Base-by-base conservation (phyloP, 2,888 invertebrate genomes). In the Pollenia angustigena region DNA sequence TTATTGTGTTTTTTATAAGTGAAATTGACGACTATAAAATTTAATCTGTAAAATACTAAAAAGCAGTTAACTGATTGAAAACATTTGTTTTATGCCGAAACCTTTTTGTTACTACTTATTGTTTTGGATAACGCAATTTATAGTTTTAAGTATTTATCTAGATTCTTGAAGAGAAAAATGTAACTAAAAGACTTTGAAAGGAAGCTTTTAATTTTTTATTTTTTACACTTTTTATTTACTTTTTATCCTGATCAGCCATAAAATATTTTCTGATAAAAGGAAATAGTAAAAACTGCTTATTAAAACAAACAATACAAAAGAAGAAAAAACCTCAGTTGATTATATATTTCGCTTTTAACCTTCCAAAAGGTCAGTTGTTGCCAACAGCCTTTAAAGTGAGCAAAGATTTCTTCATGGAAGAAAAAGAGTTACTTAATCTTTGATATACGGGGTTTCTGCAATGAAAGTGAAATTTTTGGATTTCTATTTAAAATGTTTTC, bases 381-480 rank as follows among this genome's bases (percentile, higher is more conserved):
- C 58, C 23, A 58, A 48, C 44, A 40, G 62, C 48, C 12, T 40
- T 12, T 56, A 50, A 48, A 81, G 42, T 32, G 9, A 58, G 18
- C 40, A 68, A 50, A 74, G 44, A 18, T 79, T 48, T 81, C 9
- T 56, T 58, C 16, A 48, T 62, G 52, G 60, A 9, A 16, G 8
- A 42, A 64, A 64, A 81, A 72, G n/a, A 72, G n/a, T 81, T 60
- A 75, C 75, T 81, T 32, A 81, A 75, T 68, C 50, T 74, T 44
- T 81, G 50, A 23, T 60, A 52, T 79, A 4, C 4, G 14, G 9
- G 32, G 11, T 58, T 48, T 68, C 14, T 44, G 11, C 16, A 58
- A 23, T 58, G 50, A 74, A 81, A 81, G 81, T 81, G 81, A 81
- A 81, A 72, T 54, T 48, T 23, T 56, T 32, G 32, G 32, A 32